These are phyloP conservation scores for Nephrotoma appendiculata DNA, from an alignment of 2,888 invertebrate species.

Conservation along the genomic window DNA sequence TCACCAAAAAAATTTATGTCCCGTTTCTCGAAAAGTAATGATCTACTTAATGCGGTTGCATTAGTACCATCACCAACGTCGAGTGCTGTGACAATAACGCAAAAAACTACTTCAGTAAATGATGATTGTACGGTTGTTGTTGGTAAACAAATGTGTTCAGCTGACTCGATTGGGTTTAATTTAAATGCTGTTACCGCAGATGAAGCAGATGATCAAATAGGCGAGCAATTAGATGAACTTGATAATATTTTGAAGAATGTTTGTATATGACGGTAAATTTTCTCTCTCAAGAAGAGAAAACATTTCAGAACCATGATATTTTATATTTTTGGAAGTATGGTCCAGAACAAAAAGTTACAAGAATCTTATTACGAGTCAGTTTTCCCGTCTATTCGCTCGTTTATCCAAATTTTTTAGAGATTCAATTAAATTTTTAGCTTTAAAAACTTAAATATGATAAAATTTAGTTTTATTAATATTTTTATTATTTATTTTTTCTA, in stretches of 20 bases:
- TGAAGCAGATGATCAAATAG: background rate
- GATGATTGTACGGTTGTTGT: background rate
- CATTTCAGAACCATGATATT: too few relatives aligned
- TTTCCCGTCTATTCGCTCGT: too few relatives aligned
- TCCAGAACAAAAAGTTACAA: too few relatives aligned
- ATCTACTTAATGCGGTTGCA: background rate
- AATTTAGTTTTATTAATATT: too few relatives aligned
- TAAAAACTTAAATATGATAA: too few relatives aligned
- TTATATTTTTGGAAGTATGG: too few relatives aligned
- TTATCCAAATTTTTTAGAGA: too few relatives aligned
- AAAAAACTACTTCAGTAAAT: background rate
- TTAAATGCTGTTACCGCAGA: background rate
- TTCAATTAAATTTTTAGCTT: too few relatives aligned
- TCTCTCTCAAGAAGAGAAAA: too few relatives aligned
- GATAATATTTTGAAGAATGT: background rate
- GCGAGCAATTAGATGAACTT: background rate
- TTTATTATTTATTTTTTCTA: too few relatives aligned
- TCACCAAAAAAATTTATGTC: slow-evolving; percentile 21
- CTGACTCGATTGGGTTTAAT: background rate
- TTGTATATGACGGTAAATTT: background rate
- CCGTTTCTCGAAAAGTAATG: slow-evolving; percentile 11
- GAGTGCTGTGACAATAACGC: background rate
- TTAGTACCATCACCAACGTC: background rate
- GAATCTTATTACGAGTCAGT: too few relatives aligned
- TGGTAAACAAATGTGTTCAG: background rate